Percentiles rank a stretch among this genome's conserved stretches.
Evolutionary conservation across 2,888 invertebrate species (phyloP).

Genomic region (Congeria kusceri): DNA sequence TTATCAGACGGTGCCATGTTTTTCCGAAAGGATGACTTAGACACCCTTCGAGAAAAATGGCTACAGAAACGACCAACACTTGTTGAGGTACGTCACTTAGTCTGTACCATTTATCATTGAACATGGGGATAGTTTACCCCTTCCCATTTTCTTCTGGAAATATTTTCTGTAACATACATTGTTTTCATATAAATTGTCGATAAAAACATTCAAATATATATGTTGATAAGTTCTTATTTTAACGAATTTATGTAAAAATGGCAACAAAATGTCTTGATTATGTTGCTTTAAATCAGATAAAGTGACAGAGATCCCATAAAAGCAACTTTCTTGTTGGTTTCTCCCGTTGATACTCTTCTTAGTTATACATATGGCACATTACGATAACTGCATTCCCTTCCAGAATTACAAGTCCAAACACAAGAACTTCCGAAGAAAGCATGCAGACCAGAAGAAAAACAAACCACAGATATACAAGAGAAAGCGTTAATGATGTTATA

Average conservation of each 20-base stretch:
- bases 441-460: conserved; percentile 9
- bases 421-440: conserved; percentile 40
- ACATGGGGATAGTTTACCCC: background rate
- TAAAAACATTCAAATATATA: too few relatives aligned
- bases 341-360: too few relatives aligned
- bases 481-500: too few relatives aligned
- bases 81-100: conserved; percentile 57
- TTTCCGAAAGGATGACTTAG: conserved; percentile 34
- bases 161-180: background rate
- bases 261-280: too few relatives aligned
- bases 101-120: background rate
- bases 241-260: background rate
- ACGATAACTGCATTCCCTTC: too few relatives aligned
- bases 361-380: too few relatives aligned
- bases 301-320: too few relatives aligned
- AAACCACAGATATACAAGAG: too few relatives aligned
- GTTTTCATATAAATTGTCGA: background rate
- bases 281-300: too few relatives aligned
- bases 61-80: conserved; percentile 47
- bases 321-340: too few relatives aligned
- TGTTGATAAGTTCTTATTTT: too few relatives aligned
- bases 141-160: background rate
- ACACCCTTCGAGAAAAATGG: conserved; percentile 50
- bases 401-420: conserved; percentile 57
- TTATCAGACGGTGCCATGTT: conserved; percentile 35